Base-by-base conservation (phyloP, 30 jellyfish, hydroid and myxozoan genomes). In the Pelagia noctiluca region DNA sequence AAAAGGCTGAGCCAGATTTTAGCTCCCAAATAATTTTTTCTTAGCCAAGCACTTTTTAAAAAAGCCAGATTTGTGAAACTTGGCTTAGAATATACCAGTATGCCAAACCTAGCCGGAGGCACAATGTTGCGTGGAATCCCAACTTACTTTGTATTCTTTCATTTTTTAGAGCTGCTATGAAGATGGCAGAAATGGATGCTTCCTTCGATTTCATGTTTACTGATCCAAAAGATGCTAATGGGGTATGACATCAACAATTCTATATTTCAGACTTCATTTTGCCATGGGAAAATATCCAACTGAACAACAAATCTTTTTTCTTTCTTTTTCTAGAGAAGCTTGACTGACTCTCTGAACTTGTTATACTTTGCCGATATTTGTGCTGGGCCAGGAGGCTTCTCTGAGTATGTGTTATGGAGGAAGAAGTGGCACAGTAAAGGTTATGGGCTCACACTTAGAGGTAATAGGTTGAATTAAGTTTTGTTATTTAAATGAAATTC, bases 351-450 rank as follows among this genome's bases (percentile, higher is more conserved):
- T 30, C 52, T 50, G 34, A 80, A 83, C 13, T 82, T 92, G 67
- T 80, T 92, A n/a, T 94, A 82, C 46, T 94, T 94, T 84, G 99
- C 99, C 36, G 99, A 94, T 60, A 94, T 94, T 34, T 94, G 99
- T 50, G 99, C 99, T 33, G 99, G 99, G 10, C 99, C 99, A 42
- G 99, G 99, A 11, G 99, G 99, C 0, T 94, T 94, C 60, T 94
- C 99, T 13, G 99, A 94, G 37, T 94, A 94, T 73, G 90, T 94
- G 32, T 63, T 94, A 2, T 94, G 99, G 99, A 82, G 95, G 33
- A 63, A 85, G 82, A 94, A 94, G 53, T 94, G 99, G 99, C 95
- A 73, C 23, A 63, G 96, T 0, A 94, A 94, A 76, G 99, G 99
- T 32, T 94, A 82, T 62, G 99, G 99, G 24, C 80, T 94, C 16